Base-by-base conservation (phyloP, 2,113 vertebrate species). In the Chamaea fasciata region DNA sequence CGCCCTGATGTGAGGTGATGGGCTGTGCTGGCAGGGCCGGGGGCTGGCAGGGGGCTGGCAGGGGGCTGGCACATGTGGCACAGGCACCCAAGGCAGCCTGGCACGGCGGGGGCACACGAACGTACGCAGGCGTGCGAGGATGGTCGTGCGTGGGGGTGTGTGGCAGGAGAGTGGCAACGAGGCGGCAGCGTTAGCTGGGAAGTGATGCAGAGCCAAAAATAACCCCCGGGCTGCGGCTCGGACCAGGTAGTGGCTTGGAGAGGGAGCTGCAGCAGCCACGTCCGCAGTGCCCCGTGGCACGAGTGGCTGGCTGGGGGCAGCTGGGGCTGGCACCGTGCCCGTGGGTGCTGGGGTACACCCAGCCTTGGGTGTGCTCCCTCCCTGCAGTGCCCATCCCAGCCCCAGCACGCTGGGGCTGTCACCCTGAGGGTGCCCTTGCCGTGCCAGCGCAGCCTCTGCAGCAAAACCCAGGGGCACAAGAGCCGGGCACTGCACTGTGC, bases 181-280 rank as follows among this genome's bases (percentile, higher is more conserved):
- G 85, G 90, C 11, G 4, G 85, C 62, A 8, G 84, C 31, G 4
- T 57, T 47, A 27, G 83, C 79, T 68, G 93, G 71, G 83, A 57
- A 91, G 76, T 69, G 93, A 89, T 95, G 91, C 94, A 95, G 96
- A 96, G 89, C 91, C 93, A 94, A 96, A 96, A 96, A 96, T 92
- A 96, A 91, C 67, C 75, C 94, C 91, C 31, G 0, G 50, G 87
- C 93, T 86, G 89, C 21, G 0, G 80, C 91, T 95, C 68, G 33
- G 83, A 46, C 83, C 83, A 37, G 86, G 76, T 52, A 64, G 49
- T 2, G 21, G 49, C 1, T 21, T 14, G 7, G 39, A 84, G 75
- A 1, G 2, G 67, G 74, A 80, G 93, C 69, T 84, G 88, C 10
- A 0, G 88, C 82, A 78, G 70, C 87, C 70, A 6, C 3, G 6